These are phyloP conservation scores for Ptychadena robeensis DNA, from an alignment of 2,797 vertebrate genomes.

Conservation along the genomic window DNA sequence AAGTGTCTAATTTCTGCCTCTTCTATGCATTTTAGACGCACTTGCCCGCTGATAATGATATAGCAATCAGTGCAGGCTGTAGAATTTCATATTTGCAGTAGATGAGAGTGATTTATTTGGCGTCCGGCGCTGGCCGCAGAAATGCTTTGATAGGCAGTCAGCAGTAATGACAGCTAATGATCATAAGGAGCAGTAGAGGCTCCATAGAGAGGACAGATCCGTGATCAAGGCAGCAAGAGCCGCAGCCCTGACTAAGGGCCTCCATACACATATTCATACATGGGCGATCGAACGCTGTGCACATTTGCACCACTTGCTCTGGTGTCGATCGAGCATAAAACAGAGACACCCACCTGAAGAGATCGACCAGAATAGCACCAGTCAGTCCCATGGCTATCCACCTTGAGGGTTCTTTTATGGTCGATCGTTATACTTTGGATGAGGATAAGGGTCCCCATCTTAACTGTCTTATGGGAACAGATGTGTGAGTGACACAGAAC, in stretches of 20 bases:
- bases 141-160: conserved; percentile 20
- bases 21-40: background rate
- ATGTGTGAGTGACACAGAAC: no score
- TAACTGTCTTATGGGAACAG: no score
- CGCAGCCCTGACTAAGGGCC: background rate
- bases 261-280: no score
- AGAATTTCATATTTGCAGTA: conserved; percentile 22
- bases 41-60: background rate
- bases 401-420: no score
- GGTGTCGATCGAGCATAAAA: no score
- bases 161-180: conserved; percentile 27
- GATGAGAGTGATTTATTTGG: conserved; percentile 28
- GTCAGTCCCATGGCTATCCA: no score
- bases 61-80: conserved; percentile 14
- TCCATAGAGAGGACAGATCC: background rate
- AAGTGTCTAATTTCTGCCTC: background rate
- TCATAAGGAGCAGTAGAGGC: conserved; percentile 24
- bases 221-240: background rate
- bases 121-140: background rate
- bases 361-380: no score
- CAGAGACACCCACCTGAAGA: no score
- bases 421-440: no score
- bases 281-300: no score
- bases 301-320: no score
- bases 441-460: no score